Evolutionary conservation across 1,140 invertebrate species (phyloP), one percentile per base, ranked within the genome.

Genomic region (Melipona quadrifasciata): DNA sequence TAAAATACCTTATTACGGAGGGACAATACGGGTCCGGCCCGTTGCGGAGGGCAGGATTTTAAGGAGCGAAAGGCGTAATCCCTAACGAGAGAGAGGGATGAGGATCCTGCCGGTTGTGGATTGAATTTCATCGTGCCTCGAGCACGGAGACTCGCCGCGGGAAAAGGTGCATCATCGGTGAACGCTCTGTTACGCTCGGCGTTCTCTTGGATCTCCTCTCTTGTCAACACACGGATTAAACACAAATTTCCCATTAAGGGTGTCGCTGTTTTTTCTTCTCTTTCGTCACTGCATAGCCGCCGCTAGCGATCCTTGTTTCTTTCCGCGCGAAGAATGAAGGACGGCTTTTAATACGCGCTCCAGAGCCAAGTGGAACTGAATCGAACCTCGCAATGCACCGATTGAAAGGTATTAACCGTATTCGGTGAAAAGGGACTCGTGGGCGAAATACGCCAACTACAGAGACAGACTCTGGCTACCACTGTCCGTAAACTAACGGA

Each of bases 1-100:
- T 93, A 92, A 93, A 93, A 93, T 93, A 92, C 92, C 92, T 93
- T 93, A 92, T 92, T 93, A 93, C 85, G 84, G 86, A 85, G 84
- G 86, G 89, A 93, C 91, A 91, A 92, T 92, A 89, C 87, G 80
- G 71, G n/a, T 17, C 57, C 57, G 55, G n/a, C 58, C 47, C 12
- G 80, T 47, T 47, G 84, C 27, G 51, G 53, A 67, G 58, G 80
- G 78, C 80, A 53, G 74, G 85, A 82, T 89, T 88, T 91, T 87
- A 84, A 86, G 85, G 77, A 79, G 81, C 81, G 86, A 76, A 72
- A 84, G 72, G 72, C 81, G 77, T 84, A 84, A 84, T 84, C 82
- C 82, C 70, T 84, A 84, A 84, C 82, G 82, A 89, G 84, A 84
- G 31, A 31, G 39, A 47, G 39, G 39, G 39, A 47, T 6, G 82